phyloP scores from a whole-genome alignment of 2,797 vertebrate species.

The Siniperca obscura region DNA sequence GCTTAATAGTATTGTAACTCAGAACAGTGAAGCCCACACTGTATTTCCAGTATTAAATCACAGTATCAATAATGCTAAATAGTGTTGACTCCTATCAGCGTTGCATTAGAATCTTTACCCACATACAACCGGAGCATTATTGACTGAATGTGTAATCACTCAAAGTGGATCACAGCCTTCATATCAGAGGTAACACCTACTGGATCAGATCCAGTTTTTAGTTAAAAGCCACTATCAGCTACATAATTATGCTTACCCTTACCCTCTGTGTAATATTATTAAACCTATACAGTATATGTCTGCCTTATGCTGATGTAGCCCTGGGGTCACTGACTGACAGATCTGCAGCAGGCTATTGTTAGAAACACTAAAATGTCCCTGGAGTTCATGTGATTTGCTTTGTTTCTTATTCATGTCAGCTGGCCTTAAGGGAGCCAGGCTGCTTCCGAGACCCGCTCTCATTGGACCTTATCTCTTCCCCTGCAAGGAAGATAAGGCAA shows the following conservation, averaged over 20 bases:
- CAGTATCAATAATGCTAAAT: neutral
- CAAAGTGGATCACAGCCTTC: slow-evolving; percentile 5
- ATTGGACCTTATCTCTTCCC: slow-evolving; percentile 66
- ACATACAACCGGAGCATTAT: slow-evolving; percentile 10
- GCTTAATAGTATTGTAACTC: neutral
- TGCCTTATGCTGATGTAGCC: slow-evolving; percentile 16
- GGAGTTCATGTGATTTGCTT: slow-evolving; percentile 50
- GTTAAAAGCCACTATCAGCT: neutral
- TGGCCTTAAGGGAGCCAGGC: slow-evolving; percentile 47
- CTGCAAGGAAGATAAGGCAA: slow-evolving; percentile 66
- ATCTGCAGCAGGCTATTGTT: slow-evolving; percentile 56
- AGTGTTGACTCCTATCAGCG: neutral
- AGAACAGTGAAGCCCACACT: slow-evolving; percentile 12
- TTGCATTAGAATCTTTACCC: slow-evolving; percentile 5
- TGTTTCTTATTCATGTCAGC: slow-evolving; percentile 58
- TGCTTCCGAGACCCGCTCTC: slow-evolving; percentile 57
- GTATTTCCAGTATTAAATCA: neutral
- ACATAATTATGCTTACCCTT: neutral
- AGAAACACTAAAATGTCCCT: slow-evolving; percentile 53
- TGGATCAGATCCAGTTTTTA: slow-evolving; percentile 1
- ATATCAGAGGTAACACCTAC: neutral
- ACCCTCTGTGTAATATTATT: neutral
- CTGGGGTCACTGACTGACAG: slow-evolving; percentile 17
- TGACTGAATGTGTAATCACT: neutral
- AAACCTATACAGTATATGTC: neutral